A percentile compares a stretch with the other conserved stretches of the same genome.
Conservation (phyloP, 1,140 invertebrate species). For the Lanistes nyassanus region DNA sequence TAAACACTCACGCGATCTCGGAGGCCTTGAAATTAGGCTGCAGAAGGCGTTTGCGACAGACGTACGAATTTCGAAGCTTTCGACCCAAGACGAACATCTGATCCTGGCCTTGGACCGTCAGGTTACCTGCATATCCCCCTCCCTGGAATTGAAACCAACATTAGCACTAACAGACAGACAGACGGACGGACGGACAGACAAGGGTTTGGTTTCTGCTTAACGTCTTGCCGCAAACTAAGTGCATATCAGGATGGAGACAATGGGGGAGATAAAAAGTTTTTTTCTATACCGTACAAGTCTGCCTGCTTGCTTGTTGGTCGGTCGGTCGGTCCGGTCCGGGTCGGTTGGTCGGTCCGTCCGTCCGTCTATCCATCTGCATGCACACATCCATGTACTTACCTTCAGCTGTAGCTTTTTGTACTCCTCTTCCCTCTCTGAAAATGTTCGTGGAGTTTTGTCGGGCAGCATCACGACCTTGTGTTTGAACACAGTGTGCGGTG, state of each 20-base stretch:
- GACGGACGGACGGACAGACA: no score
- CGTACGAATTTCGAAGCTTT: constrained; percentile 37
- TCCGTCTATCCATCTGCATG: no score
- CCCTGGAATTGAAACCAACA: constrained; percentile 33
- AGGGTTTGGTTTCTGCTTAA: no score
- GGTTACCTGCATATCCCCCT: constrained; percentile 38
- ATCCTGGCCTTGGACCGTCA: constrained; percentile 49
- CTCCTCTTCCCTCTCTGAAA: neutral
- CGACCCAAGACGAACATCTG: constrained; percentile 48
- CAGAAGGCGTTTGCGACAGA: constrained; percentile 35
- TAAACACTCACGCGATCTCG: constrained; percentile 37
- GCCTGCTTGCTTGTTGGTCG: no score
- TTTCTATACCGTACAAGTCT: no score
- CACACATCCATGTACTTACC: no score
- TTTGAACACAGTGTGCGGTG: constrained; percentile 19
- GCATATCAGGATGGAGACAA: no score
- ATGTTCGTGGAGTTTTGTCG: neutral
- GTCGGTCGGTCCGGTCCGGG: no score
- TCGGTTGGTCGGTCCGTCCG: no score
- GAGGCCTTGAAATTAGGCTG: constrained; percentile 25
- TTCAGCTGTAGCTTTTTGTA: constrained; percentile 17
- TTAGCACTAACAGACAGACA: no score
- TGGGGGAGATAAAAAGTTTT: no score
- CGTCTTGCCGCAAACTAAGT: no score
- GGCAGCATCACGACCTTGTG: constrained; percentile 11